These are phyloP conservation scores for Ridgeia piscesae DNA, from an alignment of 1,140 invertebrate species.

Conservation along the genomic window DNA sequence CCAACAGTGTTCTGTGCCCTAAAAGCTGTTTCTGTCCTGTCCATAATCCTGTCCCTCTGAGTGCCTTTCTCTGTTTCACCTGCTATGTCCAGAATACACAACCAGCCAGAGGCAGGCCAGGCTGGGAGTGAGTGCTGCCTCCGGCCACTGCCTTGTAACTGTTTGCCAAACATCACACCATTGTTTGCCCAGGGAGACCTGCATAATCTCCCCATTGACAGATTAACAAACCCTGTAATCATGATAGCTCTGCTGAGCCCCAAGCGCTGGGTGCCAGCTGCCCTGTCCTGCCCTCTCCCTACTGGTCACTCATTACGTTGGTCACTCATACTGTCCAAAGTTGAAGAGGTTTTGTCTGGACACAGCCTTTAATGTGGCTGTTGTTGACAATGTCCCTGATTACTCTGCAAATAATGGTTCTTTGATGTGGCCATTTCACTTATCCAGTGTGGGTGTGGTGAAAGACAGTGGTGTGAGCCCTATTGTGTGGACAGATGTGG, in stretches of 20 bases:
- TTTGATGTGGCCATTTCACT: background rate
- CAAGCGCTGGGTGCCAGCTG: background rate
- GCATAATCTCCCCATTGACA: background rate
- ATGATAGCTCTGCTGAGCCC: background rate
- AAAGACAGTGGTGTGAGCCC: background rate
- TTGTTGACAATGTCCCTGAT: background rate
- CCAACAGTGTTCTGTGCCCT: too few relatives aligned
- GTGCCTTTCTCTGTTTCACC: background rate
- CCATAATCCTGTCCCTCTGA: background rate
- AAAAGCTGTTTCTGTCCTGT: too few relatives aligned
- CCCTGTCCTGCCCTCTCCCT: background rate
- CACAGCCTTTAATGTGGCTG: background rate
- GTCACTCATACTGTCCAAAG: background rate
- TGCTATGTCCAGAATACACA: background rate
- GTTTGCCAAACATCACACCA: background rate
- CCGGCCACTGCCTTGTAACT: background rate
- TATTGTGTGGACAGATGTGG: background rate
- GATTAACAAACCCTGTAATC: constrained; percentile 5
- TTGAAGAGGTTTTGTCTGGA: background rate
- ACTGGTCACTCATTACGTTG: background rate
- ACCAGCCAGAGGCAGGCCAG: background rate
- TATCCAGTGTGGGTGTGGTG: background rate
- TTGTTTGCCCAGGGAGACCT: background rate
- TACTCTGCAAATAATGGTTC: background rate
- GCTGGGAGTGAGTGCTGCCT: too few relatives aligned